Percentiles rank a stretch among this genome's conserved stretches.
Evolutionary conservation across 2,797 vertebrate species (phyloP).

Genomic region (Neomorphus geoffroyi): DNA sequence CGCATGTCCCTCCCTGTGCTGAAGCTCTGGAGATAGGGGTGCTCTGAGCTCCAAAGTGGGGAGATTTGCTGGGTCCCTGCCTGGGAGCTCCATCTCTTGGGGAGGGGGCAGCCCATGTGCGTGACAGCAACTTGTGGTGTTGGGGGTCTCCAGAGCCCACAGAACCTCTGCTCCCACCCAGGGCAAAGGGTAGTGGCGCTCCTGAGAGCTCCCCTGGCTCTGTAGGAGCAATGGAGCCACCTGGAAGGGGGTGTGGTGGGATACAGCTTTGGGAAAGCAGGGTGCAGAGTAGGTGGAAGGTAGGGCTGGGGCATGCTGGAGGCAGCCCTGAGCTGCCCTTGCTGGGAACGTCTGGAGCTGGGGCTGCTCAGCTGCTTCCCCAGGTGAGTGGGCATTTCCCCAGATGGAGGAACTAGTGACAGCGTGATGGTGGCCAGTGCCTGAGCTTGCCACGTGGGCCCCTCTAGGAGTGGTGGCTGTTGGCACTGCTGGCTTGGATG

Average conservation of each 20-base stretch:
- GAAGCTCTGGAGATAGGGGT: neutral
- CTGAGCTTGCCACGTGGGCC: accelerated
- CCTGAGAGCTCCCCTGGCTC: neutral
- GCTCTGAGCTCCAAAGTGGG: neutral
- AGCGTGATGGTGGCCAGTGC: accelerated
- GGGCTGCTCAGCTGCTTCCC: neutral
- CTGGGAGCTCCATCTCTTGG: accelerated
- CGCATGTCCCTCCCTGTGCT: neutral
- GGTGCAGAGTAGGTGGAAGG: accelerated
- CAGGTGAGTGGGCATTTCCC: accelerated
- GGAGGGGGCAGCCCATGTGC: neutral
- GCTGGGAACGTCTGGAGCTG: accelerated
- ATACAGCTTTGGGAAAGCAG: neutral
- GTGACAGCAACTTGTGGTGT: neutral
- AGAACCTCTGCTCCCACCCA: neutral
- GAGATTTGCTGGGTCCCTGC: neutral
- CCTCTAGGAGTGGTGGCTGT: neutral
- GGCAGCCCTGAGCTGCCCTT: neutral
- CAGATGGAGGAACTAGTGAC: neutral
- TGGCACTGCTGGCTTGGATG: neutral
- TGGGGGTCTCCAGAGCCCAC: neutral
- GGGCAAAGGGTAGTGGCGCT: neutral
- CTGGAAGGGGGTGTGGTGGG: neutral
- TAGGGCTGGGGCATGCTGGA: neutral
- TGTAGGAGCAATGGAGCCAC: neutral